Evolutionary conservation across 2,113 vertebrate species (phyloP).

Genomic region (Oryzias javanicus): DNA sequence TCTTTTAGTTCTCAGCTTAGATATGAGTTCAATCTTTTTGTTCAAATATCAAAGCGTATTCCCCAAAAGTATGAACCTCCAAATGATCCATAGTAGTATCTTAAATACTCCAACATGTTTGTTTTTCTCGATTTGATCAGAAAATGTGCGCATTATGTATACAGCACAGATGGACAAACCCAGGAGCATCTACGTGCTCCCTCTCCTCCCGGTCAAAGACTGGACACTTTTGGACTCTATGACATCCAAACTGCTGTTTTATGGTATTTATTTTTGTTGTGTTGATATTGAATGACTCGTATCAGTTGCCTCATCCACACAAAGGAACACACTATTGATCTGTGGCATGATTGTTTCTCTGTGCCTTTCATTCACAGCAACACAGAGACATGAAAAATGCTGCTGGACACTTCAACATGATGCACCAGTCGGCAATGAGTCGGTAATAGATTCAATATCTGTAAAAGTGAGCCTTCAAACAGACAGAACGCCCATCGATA

Average conservation of each 20-base stretch:
- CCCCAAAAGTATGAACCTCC: too few relatives aligned
- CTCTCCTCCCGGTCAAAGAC: neutral
- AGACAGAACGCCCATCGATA: too few relatives aligned
- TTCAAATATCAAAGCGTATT: too few relatives aligned
- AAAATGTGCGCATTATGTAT: too few relatives aligned
- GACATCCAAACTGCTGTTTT: conserved; percentile 26
- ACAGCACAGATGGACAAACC: conserved; percentile 44
- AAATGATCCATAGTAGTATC: too few relatives aligned
- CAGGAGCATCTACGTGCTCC: neutral
- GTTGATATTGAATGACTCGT: conserved; percentile 11
- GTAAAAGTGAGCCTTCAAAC: too few relatives aligned
- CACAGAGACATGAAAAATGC: conserved; percentile 11
- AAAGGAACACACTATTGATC: neutral
- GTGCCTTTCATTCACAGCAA: conserved; percentile 34
- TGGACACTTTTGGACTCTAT: conserved; percentile 20
- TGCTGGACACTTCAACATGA: neutral
- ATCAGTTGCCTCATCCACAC: conserved; percentile 10
- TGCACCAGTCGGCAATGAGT: too few relatives aligned
- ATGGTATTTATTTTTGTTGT: conserved; percentile 9
- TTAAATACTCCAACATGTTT: too few relatives aligned
- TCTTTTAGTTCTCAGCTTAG: too few relatives aligned
- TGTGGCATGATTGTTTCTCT: conserved; percentile 16
- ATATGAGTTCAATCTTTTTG: too few relatives aligned
- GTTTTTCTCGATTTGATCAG: too few relatives aligned
- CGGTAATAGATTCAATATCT: too few relatives aligned